These are phyloP conservation scores for Oncorhynchus kisutch DNA, from an alignment of 2,113 vertebrate genomes.

Conservation along the genomic window DNA sequence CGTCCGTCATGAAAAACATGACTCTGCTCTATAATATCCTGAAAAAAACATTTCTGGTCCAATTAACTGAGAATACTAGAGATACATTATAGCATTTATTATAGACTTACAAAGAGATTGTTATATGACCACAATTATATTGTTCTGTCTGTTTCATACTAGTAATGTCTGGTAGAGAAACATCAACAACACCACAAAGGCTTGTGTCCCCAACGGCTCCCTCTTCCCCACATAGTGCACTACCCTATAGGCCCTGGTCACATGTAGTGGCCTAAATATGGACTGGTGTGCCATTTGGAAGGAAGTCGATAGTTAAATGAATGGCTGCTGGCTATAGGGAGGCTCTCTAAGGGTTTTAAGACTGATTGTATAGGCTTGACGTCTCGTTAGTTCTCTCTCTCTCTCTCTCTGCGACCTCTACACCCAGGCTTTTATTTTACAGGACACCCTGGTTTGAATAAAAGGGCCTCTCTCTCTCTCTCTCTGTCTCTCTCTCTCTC, in stretches of 20 bases:
- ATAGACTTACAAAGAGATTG: not conserved
- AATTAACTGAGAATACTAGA: not conserved
- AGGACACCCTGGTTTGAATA: not conserved
- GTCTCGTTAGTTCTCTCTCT: slow-evolving; percentile 8
- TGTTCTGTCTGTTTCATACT: slow-evolving; percentile 18
- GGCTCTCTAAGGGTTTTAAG: slow-evolving; percentile 27
- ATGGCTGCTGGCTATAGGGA: slow-evolving; percentile 24
- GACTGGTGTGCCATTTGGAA: too few relatives aligned
- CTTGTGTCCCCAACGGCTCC: not conserved
- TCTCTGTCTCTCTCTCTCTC: too few relatives aligned
- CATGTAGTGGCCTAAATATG: too few relatives aligned
- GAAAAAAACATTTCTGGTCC: not conserved
- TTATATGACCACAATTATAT: slow-evolving; percentile 11
- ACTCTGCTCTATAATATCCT: not conserved
- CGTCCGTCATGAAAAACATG: not conserved
- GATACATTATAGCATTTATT: not conserved
- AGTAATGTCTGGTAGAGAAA: slow-evolving; percentile 28
- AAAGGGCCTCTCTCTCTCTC: not conserved
- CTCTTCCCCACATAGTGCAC: not conserved
- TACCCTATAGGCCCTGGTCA: not conserved
- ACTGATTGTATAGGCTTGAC: slow-evolving; percentile 39
- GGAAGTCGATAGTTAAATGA: slow-evolving; percentile 24
- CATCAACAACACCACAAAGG: slow-evolving; percentile 14
- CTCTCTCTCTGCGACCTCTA: slow-evolving; percentile 21
- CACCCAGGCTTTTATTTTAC: slow-evolving; percentile 33